Conservation (phyloP, 2,113 vertebrate genomes). For the Platycercus adscitus region DNA sequence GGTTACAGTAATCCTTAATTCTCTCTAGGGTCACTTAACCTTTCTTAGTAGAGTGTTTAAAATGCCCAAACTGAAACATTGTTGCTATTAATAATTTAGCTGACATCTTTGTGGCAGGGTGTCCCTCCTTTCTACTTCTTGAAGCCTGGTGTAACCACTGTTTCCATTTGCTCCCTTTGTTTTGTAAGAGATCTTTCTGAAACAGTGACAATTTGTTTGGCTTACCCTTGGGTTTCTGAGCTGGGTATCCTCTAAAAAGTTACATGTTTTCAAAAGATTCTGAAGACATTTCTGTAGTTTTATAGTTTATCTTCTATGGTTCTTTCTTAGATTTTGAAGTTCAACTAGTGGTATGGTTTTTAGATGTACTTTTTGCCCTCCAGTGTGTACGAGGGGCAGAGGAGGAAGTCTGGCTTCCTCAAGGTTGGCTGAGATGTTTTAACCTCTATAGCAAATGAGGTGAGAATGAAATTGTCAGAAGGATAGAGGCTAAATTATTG, state of each 20-base stretch:
- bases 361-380: neutral
- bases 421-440: constrained; percentile 68
- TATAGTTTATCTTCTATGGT: neutral
- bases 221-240: neutral
- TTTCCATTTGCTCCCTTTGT: neutral
- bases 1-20: neutral
- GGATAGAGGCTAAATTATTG: constrained; percentile 62
- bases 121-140: neutral
- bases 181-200: neutral
- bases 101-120: neutral
- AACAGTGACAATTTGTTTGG: neutral
- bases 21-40: neutral
- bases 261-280: neutral
- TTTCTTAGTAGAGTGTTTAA: neutral
- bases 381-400: neutral
- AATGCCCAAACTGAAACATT: neutral
- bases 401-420: constrained; percentile 50
- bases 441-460: constrained; percentile 73
- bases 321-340: neutral
- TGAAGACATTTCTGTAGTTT: neutral
- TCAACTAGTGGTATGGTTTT: neutral
- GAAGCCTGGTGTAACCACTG: neutral
- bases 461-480: constrained; percentile 75
- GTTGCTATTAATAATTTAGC: neutral
- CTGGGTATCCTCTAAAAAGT: neutral